Percentiles rank a stretch among this genome's conserved stretches.
Conservation (phyloP, 2,888 invertebrate species). For the Malachius bipustulatus region DNA sequence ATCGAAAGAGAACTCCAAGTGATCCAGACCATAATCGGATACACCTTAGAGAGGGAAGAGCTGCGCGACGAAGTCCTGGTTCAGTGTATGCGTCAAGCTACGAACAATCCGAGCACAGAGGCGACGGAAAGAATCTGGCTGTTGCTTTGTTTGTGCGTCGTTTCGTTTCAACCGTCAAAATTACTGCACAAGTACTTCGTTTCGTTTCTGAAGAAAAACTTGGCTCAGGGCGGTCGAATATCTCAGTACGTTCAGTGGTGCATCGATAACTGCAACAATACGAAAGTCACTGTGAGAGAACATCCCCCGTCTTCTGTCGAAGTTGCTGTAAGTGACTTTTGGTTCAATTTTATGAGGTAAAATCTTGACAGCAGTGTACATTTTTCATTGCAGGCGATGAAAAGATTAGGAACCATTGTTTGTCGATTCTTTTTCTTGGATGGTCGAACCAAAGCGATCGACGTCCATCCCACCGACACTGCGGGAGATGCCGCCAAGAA, state of each 20-base stretch:
- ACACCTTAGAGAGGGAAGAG: constrained; percentile 85
- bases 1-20: constrained; percentile 69
- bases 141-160: constrained; percentile 76
- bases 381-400: constrained; percentile 79
- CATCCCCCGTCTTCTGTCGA: constrained; percentile 86
- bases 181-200: constrained; percentile 68
- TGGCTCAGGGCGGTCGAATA: constrained; percentile 54
- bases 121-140: constrained; percentile 82
- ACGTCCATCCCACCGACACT: constrained; percentile 89
- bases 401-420: constrained; percentile 80
- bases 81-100: constrained; percentile 78
- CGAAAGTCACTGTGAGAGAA: constrained; percentile 66
- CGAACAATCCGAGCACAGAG: constrained; percentile 76
- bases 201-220: constrained; percentile 60
- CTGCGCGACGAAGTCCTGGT: constrained; percentile 84
- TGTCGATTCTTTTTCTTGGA: constrained; percentile 92
- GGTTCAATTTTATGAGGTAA: too few species aligned
- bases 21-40: constrained; percentile 73
- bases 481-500: constrained; percentile 82
- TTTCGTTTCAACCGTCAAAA: constrained; percentile 85
- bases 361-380: too few species aligned
- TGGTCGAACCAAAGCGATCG: constrained; percentile 88
- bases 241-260: constrained; percentile 89
- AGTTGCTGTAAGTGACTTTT: constrained; percentile 61
- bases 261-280: constrained; percentile 81